Base-by-base conservation (phyloP, 2,888 invertebrate species). In the Phengaris arion region DNA sequence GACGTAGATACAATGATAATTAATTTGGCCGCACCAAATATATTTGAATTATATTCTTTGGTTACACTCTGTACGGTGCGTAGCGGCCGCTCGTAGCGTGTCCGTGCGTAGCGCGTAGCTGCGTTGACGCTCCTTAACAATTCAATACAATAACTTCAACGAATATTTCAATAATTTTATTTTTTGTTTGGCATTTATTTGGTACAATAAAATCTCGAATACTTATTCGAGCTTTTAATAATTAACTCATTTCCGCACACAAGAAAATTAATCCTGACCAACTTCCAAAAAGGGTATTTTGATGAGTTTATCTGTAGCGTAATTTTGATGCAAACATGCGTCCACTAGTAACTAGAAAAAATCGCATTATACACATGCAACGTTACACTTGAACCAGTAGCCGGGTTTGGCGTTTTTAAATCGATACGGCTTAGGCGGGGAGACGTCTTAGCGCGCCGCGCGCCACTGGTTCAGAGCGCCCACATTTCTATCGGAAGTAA, bases 401-500 rank as follows among this genome's bases (percentile, higher is more conserved):
- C 76, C 76, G 76, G 76, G 75, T 72, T 68, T 46, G 74, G 75
- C 74, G 70, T 80, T 80, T 81, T 79, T 83, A 87, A 91, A 92
- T 92, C 91, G 85, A 92, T 92, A 89, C 82, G 78, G 87, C 90
- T 91, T 89, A 89, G 81, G 77, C 80, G 81, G 79, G 81, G 87
- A 78, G 79, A 80, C 59, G 22, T 64, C 64, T 64, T 35, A 64
- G 35, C 64, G 48, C 48, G 8, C 7, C 48, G 52, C 52, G 48
- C 48, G 8, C 7, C 48, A 10, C 52, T 2, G 10, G 52, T 12
- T 52, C 52, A 93, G 93, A 93, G 93, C 93, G 92, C 92, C 93
- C 88, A 90, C 87, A 90, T 89, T 91, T 87, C 87, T 86, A 85
- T 86, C 85, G 89, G 87, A 89, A 91, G 90, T 91, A 92, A 91